Evolutionary conservation across 1,140 invertebrate genomes (phyloP).

Genomic region (Goniozus legneri): DNA sequence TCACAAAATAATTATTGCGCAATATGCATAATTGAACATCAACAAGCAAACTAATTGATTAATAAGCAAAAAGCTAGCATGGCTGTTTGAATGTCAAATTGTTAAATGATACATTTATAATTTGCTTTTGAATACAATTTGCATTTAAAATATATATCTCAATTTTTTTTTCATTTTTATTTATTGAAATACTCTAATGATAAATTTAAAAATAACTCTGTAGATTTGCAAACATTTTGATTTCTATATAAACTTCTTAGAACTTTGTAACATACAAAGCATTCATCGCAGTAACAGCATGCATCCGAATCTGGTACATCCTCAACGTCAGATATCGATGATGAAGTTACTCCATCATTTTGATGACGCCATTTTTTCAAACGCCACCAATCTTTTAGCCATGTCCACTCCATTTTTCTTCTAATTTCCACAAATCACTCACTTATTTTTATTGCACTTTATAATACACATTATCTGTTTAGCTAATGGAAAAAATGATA

Average conservation of each 20-base stretch:
- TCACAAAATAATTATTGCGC: too few species aligned
- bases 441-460: too few species aligned
- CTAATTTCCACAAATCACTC: too few species aligned
- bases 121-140: too few species aligned
- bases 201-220: not conserved
- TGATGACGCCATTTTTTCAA: constrained; percentile 65
- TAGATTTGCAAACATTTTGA: constrained; percentile 1
- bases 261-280: constrained; percentile 50
- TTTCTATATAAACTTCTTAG: not conserved
- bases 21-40: not conserved
- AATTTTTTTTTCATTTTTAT: not conserved
- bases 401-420: constrained; percentile 69
- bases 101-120: too few species aligned
- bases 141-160: not conserved
- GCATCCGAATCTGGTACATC: constrained; percentile 56
- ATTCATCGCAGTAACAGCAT: constrained; percentile 71
- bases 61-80: not conserved
- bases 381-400: constrained; percentile 75
- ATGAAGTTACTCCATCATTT: constrained; percentile 43
- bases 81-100: not conserved
- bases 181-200: not conserved
- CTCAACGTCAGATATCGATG: constrained; percentile 25
- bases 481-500: too few species aligned
- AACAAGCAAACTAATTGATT: not conserved
- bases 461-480: too few species aligned